Conservation (phyloP, 53 echinoderm and acorn worm species). For the Luidia sarsii region DNA sequence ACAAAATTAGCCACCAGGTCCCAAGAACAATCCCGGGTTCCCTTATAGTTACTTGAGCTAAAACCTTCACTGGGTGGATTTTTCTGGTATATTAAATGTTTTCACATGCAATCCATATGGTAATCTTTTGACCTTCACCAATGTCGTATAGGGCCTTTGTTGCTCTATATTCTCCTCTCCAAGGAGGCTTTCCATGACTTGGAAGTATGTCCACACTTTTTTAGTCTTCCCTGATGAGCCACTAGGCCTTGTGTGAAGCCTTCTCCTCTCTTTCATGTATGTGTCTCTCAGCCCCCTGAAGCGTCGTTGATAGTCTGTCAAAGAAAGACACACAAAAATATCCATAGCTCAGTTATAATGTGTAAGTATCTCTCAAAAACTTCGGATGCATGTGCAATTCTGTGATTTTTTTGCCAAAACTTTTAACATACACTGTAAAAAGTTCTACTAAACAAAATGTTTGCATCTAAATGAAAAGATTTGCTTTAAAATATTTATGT, state of each 20-base stretch:
- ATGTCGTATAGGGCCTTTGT: no score
- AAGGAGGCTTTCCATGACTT: neutral
- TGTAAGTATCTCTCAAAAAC: neutral
- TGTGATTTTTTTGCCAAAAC: neutral
- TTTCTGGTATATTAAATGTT: no score
- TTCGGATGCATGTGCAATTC: neutral
- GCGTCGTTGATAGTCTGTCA: neutral
- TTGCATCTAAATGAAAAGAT: neutral
- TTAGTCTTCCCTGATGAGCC: neutral
- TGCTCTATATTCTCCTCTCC: no score
- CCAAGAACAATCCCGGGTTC: no score
- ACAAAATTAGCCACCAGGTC: no score
- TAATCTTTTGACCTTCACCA: no score
- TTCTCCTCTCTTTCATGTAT: conserved; percentile 7
- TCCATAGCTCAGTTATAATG: no score
- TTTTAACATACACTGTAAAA: neutral
- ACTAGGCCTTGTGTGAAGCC: neutral
- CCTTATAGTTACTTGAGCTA: no score
- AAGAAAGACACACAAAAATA: no score
- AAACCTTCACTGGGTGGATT: no score
- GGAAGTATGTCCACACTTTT: neutral
- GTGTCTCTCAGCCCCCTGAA: neutral
- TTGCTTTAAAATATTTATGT: neutral
- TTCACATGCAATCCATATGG: no score
- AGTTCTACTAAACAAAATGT: no score